Base-by-base conservation (phyloP, 2,888 invertebrate species). In the Eilema griseolum region DNA sequence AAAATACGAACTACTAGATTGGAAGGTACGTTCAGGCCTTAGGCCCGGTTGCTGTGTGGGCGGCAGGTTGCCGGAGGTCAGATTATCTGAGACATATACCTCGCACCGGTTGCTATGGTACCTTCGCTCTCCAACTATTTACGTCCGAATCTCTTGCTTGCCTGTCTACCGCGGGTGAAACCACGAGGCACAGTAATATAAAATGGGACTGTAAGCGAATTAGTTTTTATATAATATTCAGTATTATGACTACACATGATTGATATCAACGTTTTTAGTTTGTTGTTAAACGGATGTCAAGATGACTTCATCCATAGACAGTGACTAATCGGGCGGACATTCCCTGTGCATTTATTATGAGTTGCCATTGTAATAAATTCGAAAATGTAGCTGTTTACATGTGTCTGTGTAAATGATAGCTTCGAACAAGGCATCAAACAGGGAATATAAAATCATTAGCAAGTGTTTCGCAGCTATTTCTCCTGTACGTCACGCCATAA, bases 311-410 rank as follows among this genome's bases (percentile, higher is more conserved):
- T 56, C 56, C 56, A 46, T 64, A 10, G 5, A 24, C 57, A 24
- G 20, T 66, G 66, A 66, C 57, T 66, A 66, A 66, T 28, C 23
- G 66, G 10, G 41, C 60, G 41, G n/a, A 66, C 33, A 52, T 65
- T 57, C 33, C 57, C 5, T 1, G 20, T 31, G 33, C 57, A 57
- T 33, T 23, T 23, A 56, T 56, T 65, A 16, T 56, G 10, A 31
- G 31, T 65, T 56, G 28, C 28, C 56, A 16, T 33, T 56, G 33
- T 26, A 56, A 33, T 62, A 24, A 37, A 61, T 37, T 62, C 37
- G 16, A 62, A 62, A 61, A 37, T n/a, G n/a, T 52, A n/a, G 10
- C 52, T 52, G 52, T 52, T 46, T 41, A 5, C n/a, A 52, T 52
- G 52, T 52, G 2, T 20, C 1, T 46, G 5, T 3, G 52, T 20